Evolutionary conservation across 2,113 vertebrate species (phyloP), one percentile per base, ranked within the genome.

Genomic region (Myxocyprinus asiaticus): DNA sequence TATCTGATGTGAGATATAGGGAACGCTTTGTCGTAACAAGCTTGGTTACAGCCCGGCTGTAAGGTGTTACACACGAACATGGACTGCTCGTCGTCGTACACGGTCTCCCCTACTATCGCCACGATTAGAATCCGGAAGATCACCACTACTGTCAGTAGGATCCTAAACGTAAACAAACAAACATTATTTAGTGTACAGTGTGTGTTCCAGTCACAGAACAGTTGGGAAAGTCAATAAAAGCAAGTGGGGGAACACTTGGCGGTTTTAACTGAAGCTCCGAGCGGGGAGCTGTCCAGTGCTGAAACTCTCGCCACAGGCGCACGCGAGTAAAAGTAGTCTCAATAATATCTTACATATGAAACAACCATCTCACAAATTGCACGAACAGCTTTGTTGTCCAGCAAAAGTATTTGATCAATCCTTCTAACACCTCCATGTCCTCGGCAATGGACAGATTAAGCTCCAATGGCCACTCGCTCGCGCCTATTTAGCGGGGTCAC

Each of bases 31-130:
- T 97, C 96, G 66, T 97, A 97, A 87, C 96, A 97, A 72, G 96
- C 96, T 89, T 97, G 96, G 87, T 96, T 96, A 87, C 96, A 97
- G 90, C 96, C 96, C 11, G 96, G 96, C 89, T 97, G 95, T 81
- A 97, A 90, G 5, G 95, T 97, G 91, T 97, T 97, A 85, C 96
- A 97, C 56, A 96, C 94, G 80, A 97, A 97, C 96, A 97, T 97
- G 58, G 95, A 94, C 86, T 97, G 96, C 85, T 97, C 96, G 78
- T 97, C 96, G 75, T 97, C 95, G 87, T 97, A 97, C 86, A 97
- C 96, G n/a, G 95, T 97, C 92, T 97, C 95, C 80, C 96, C 96
- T 14, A 97, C 94, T 59, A 97, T 97, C 61, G 96, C 96, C 89
- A 97, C 96, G 11, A 97, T 96, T 82, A 97, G 92, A 71, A 97